Base-by-base conservation (phyloP, 2,888 invertebrate species). In the Dastarcus helophoroides region DNA sequence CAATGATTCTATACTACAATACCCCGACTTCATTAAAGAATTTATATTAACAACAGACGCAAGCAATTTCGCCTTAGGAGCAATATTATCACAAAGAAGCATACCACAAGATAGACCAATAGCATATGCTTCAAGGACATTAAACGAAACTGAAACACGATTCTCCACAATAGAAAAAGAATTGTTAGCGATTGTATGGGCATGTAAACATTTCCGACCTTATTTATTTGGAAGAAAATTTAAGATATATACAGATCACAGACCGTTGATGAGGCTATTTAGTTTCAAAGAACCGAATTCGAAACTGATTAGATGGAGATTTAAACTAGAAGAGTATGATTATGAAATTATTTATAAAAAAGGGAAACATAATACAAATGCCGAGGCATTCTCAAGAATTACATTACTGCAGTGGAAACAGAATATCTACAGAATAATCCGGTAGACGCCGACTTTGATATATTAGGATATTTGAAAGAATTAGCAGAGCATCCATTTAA, bases 101-200 rank as follows among this genome's bases (percentile, higher is more conserved):
- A 15, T 48, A 9, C 8, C 46, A 3, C 42, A 50, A 29, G 54
- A 57, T 22, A 35, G 14, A 37, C 56, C 53, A 1, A 44, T 60
- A 2, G 53, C 56, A 4, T 60, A 52, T 33, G 50, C 51, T 3
- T 44, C 44, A 14, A 30, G 55, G 33, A 51, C 50, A 1, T 31
- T 39, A n/a, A 37, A 34, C 17, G 31, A 29, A 32, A 29, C 34
- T 9, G 31, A 40, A 31, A 33, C 31, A 26, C 24, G 25, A 14
- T 35, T 34, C 23, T 24, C 17, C 6, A 37, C 37, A 3, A 37
- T 37, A 2, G 35, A 34, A 29, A 41, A 41, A 17, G 41, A 41
- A 28, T 28, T 38, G 9, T 22, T 47, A 23, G 47, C 46, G 2
- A 40, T 47, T 27, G 26, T 28, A 10, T 44, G 41, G 40, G 37